Evolutionary conservation across 2,888 invertebrate species (phyloP), one percentile per base, ranked within the genome.

Genomic region (Tachina grossa): DNA sequence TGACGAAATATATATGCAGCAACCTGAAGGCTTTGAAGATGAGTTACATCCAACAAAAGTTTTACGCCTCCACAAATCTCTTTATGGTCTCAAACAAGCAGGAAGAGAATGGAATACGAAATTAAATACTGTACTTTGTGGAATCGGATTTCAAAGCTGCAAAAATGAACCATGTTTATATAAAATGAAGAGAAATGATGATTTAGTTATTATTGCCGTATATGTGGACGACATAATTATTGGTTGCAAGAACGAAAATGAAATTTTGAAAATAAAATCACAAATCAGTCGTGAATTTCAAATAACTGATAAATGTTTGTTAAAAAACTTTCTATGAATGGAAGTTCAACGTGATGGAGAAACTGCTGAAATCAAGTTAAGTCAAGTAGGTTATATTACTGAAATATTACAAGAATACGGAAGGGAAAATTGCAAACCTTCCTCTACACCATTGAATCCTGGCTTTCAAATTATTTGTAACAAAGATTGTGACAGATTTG

Each of bases 141-240:
- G 51, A 16, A 68, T 68, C 10, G 66, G 51, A 10, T 71, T 57
- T 41, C 14, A 51, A 14, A 39, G 47, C 9, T 71, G 71, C 57
- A 53, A 71, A 14, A 53, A 69, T 69, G 69, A 53, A 31, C 69
- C 31, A 1, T 47, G 65, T 45, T 22, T 65, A 47, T 43, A 63
- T 43, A 63, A 63, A 19, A 63, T 49, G 68, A 68, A 14, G 9
- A 51, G 53, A 68, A 49, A 51, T 41, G 55, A 47, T 9, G 31
- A 68, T 49, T 53, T 53, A 16, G 16, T 53, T 53, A 53, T 53
- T n/a, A 53, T 53, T 9, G 53, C 51, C 31, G 31, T 31, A 31
- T 31, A 31, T 31, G 31, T 31, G 31, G 31, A 31, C 31, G 31
- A 31, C 31, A 31, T 31, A 31, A 31, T 31, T 31, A 31, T 31